Percentiles rank a stretch among this genome's conserved stretches.
Conservation (phyloP, 2,888 invertebrate genomes). For the Pristionchus exspectatus region DNA sequence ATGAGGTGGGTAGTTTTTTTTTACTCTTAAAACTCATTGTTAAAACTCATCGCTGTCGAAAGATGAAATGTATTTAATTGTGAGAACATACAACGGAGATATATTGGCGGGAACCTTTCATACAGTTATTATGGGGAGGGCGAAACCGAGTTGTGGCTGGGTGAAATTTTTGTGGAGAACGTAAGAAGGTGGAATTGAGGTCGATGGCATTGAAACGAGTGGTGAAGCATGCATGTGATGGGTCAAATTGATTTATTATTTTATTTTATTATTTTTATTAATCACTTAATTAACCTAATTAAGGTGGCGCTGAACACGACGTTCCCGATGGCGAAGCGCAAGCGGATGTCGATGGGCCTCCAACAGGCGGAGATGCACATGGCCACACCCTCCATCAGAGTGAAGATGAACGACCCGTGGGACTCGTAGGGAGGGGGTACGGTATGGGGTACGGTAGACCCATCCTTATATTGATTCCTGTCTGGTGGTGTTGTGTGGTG, state of each 20-base stretch:
- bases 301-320: constrained; percentile 51
- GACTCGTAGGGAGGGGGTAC: not conserved
- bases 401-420: not conserved
- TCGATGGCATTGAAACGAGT: too few species aligned
- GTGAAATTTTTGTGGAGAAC: too few species aligned
- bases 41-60: too few species aligned
- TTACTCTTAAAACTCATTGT: too few species aligned
- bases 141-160: too few species aligned
- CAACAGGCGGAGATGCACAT: constrained; percentile 34
- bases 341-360: constrained; percentile 40
- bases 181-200: too few species aligned
- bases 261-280: not conserved
- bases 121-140: too few species aligned
- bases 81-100: not conserved
- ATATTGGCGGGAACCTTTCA: too few species aligned
- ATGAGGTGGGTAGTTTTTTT: constrained; percentile 18
- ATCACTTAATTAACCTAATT: not conserved
- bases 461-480: not conserved
- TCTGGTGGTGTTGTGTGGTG: not conserved
- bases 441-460: not conserved
- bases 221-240: not conserved
- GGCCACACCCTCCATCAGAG: not conserved
- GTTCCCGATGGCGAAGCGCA: constrained; percentile 45
- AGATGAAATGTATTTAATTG: not conserved
- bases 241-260: not conserved